phyloP scores from a whole-genome alignment of 2,797 vertebrate species.

The Sebastiscus tertius region DNA sequence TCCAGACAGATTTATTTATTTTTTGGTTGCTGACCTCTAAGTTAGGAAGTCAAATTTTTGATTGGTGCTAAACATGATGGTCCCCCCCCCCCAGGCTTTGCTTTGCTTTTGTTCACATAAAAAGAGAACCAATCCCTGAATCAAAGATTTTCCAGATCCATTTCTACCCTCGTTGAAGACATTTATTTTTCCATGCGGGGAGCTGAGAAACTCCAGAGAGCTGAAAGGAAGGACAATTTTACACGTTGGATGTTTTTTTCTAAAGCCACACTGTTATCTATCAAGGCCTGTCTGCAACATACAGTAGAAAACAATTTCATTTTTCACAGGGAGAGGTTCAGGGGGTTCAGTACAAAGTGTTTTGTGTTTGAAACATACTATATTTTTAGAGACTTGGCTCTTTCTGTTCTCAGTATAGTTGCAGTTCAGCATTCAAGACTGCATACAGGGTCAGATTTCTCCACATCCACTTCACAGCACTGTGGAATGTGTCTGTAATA shows the following conservation, averaged over 20 bases:
- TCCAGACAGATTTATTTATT: too few relatives aligned
- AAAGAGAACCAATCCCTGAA: conserved; percentile 56
- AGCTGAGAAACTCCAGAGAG: conserved; percentile 28
- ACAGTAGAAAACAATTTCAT: conserved; percentile 26
- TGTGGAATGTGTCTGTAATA: conserved; percentile 25
- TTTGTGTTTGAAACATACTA: conserved; percentile 22
- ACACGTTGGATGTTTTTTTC: conserved; percentile 30
- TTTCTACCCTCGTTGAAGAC: conserved; percentile 24
- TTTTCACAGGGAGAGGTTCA: conserved; percentile 30
- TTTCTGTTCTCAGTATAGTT: neutral
- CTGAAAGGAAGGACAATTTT: conserved; percentile 48
- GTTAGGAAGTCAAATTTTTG: too few relatives aligned
- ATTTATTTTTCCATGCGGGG: conserved; percentile 46
- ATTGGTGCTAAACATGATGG: too few relatives aligned
- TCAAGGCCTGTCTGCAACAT: conserved; percentile 25
- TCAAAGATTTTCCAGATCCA: conserved; percentile 56
- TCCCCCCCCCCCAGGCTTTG: conserved; percentile 1
- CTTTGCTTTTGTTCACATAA: conserved; percentile 48
- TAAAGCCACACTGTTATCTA: neutral
- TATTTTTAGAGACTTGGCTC: neutral
- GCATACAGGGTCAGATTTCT: conserved; percentile 12
- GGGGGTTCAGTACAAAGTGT: conserved; percentile 5
- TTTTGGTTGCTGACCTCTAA: too few relatives aligned
- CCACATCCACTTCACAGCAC: neutral
- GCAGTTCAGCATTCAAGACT: conserved; percentile 1